Base-by-base conservation (phyloP, 2,113 vertebrate species). In the Percopsis transmontana region DNA sequence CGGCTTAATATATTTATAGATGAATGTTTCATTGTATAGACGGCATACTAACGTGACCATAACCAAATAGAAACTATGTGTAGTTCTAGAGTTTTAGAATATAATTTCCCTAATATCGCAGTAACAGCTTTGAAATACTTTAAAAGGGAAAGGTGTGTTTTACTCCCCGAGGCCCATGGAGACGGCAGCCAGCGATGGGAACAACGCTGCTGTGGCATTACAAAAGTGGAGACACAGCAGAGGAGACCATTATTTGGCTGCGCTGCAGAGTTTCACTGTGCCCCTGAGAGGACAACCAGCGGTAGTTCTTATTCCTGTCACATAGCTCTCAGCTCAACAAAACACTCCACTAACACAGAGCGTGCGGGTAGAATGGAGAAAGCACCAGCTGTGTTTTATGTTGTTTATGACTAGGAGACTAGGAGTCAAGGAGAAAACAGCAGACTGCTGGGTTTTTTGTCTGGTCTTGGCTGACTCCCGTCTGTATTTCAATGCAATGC, bases 291-390 rank as follows among this genome's bases (percentile, higher is more conserved):
- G 54, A 76, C 70, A 40, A 62, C 54, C 58, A 52, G 42, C 45
- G 79, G 56, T 79, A 20, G 42, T 84, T 85, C 75, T 79, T 66
- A 82, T 87, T 84, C 81, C 75, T 76, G 83, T 85, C 87, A 85
- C 82, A 80, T 79, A 65, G 70, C 72, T 44, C 58, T 33, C 40
- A 72, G 56, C 72, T 60, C 55, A 60, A 64, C 70, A 72, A 51
- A 60, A 77, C 42, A 15, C 66, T 58, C 53, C 56, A 58, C 68
- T 58, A 50, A 60, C 61, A 62, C 59, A 70, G 61, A 70, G n/a
- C 50, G 63, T 38, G 27, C 66, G 7, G 14, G n/a, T 4, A 8
- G 51, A 55, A 45, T 44, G 1, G 33, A 38, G 53, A 41, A 18
- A 12, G 48, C 40, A 19, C 21, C 19, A 38, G 60, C 44, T 0